Conservation (phyloP, 2,113 vertebrate species). For the Osmerus eperlanus region DNA sequence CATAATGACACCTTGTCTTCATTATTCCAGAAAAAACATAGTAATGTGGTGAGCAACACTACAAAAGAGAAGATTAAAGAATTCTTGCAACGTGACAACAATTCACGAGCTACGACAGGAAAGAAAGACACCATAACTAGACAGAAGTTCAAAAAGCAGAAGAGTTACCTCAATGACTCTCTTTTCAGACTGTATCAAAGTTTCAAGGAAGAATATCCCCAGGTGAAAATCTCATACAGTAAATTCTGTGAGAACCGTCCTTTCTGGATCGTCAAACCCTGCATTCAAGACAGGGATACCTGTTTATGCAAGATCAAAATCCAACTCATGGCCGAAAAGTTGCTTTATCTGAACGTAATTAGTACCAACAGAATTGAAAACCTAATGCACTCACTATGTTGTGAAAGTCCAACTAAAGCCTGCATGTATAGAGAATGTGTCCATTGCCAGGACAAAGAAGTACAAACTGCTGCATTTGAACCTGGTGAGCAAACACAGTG, state of each 20-base stretch:
- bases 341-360: slow-evolving; percentile 4
- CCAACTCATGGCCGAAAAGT: slow-evolving; percentile 2
- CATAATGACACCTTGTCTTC: slow-evolving; percentile 1
- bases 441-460: slow-evolving; percentile 5
- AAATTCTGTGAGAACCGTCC: slow-evolving; percentile 1
- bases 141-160: slow-evolving; percentile 10
- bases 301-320: slow-evolving; percentile 3
- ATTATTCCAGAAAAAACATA: slow-evolving; percentile 6
- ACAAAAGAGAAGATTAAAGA: slow-evolving; percentile 7
- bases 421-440: slow-evolving; percentile 3
- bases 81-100: slow-evolving; percentile 4
- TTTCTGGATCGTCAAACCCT: slow-evolving; percentile 8
- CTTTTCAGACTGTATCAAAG: slow-evolving; percentile 4
- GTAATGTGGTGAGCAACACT: slow-evolving; percentile 10
- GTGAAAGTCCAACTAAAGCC: slow-evolving; percentile 4
- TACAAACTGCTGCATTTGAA: slow-evolving; percentile 8
- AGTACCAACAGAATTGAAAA: no score
- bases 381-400: neutral
- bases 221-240: slow-evolving; percentile 11
- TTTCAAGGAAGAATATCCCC: slow-evolving; percentile 9
- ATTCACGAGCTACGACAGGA: neutral
- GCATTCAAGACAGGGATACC: slow-evolving; percentile 3
- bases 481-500: slow-evolving; percentile 7
- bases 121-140: slow-evolving; percentile 6
- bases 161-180: slow-evolving; percentile 6